Evolutionary conservation across 2,888 invertebrate genomes (phyloP).

Genomic region (Protodeltote pygarga): DNA sequence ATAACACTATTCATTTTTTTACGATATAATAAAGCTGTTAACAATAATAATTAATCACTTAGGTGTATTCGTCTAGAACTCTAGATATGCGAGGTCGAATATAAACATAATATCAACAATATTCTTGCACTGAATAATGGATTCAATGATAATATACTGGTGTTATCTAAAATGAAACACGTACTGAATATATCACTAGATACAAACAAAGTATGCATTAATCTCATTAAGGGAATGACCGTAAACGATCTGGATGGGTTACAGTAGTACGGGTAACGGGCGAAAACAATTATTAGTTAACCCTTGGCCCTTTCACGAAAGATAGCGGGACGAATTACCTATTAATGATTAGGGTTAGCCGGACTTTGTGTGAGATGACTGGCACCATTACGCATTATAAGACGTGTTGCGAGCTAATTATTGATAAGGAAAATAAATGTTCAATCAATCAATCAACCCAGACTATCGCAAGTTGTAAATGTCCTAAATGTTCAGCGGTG

Average conservation of each 20-base stretch:
- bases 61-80: constrained; percentile 11
- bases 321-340: constrained; percentile 58
- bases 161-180: constrained; percentile 22
- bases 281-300: constrained; percentile 68
- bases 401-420: constrained; percentile 10
- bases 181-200: constrained; percentile 26
- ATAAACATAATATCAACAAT: constrained; percentile 10
- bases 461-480: too few relatives aligned
- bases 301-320: constrained; percentile 58
- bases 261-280: constrained; percentile 58
- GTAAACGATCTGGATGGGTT: constrained; percentile 59
- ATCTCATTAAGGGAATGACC: constrained; percentile 61
- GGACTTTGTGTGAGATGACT: constrained; percentile 41
- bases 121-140: constrained; percentile 6
- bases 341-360: constrained; percentile 55
- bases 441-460: background rate
- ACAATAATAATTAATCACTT: too few relatives aligned
- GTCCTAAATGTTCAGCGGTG: too few relatives aligned
- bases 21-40: too few relatives aligned
- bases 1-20: constrained; percentile 3
- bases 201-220: constrained; percentile 52
- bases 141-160: constrained; percentile 22
- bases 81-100: constrained; percentile 16
- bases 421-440: constrained; percentile 1
- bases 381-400: constrained; percentile 17